Conservation (phyloP, 2,888 invertebrate genomes). For the Polylopha cassiicola region DNA sequence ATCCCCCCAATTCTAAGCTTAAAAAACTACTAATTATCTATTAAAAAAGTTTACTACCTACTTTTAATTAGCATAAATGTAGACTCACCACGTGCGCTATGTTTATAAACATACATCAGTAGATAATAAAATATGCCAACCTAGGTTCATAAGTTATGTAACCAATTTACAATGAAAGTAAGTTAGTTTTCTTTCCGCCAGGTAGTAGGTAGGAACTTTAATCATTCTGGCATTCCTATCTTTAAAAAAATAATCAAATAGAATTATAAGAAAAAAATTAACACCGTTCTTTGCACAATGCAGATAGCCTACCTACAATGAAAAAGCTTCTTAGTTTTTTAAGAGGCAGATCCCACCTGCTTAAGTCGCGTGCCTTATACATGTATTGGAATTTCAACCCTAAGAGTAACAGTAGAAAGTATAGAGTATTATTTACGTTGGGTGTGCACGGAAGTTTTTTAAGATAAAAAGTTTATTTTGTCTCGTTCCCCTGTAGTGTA, state of each 20-base stretch:
- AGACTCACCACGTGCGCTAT: too few species aligned
- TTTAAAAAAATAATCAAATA: slow-evolving; percentile 29
- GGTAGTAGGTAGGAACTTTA: too few species aligned
- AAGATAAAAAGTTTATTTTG: slow-evolving; percentile 52
- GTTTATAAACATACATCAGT: too few species aligned
- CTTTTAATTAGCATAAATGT: too few species aligned
- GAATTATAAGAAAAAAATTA: slow-evolving; percentile 38
- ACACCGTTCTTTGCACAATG: slow-evolving; percentile 54
- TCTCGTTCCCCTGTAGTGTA: slow-evolving; percentile 54
- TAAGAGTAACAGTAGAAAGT: slow-evolving; percentile 29
- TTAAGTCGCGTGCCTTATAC: slow-evolving; percentile 64
- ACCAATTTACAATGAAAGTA: too few species aligned
- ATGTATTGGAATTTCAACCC: slow-evolving; percentile 25
- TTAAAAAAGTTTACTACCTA: too few species aligned
- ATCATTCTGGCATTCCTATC: slow-evolving; percentile 19
- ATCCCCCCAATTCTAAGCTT: too few species aligned
- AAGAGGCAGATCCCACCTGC: slow-evolving; percentile 69
- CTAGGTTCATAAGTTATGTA: too few species aligned
- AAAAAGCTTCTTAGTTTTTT: slow-evolving; percentile 68
- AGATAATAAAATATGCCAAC: too few species aligned
- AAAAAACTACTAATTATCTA: too few species aligned
- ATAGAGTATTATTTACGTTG: slow-evolving; percentile 17
- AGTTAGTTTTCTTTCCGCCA: too few species aligned
- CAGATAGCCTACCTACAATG: too few species aligned
- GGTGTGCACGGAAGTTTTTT: slow-evolving; percentile 49